Conservation (phyloP, 2,797 vertebrate genomes). For the Ctenochaetus hawaiiensis region DNA sequence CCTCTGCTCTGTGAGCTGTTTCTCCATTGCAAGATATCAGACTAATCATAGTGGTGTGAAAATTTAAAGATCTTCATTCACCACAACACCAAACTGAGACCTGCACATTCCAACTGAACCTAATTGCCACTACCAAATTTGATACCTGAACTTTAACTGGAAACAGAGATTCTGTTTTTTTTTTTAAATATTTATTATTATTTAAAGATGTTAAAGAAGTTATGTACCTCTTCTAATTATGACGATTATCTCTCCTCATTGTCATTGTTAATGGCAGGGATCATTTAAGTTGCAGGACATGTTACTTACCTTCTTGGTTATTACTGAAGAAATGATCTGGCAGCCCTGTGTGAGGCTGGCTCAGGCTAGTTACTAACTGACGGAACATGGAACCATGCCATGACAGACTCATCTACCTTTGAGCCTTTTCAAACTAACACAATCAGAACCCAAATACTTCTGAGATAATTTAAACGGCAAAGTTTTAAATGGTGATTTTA, state of each 20-base stretch:
- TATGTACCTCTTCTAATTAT: background rate
- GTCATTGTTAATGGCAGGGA: too few species aligned
- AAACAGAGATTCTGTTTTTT: background rate
- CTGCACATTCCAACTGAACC: background rate
- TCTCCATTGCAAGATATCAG: too few species aligned
- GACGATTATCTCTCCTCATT: too few species aligned
- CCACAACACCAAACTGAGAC: too few species aligned
- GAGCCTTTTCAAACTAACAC: constrained; percentile 4
- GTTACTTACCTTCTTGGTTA: constrained; percentile 36
- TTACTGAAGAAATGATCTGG: constrained; percentile 28
- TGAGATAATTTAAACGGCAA: background rate
- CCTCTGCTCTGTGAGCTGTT: too few species aligned
- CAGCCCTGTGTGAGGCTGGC: constrained; percentile 12
- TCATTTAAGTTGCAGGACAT: background rate
- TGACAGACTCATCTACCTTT: constrained; percentile 43
- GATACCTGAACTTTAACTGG: background rate
- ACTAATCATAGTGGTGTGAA: too few species aligned
- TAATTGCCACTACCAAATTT: background rate
- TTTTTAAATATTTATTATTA: background rate
- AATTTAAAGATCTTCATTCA: too few species aligned
- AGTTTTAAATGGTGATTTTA: background rate
- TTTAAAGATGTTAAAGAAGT: background rate
- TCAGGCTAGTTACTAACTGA: constrained; percentile 25
- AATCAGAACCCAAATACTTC: background rate
- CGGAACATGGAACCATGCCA: constrained; percentile 22